Evolutionary conservation across 1,140 invertebrate species (phyloP).

Genomic region (Leptoteleia sp.): DNA sequence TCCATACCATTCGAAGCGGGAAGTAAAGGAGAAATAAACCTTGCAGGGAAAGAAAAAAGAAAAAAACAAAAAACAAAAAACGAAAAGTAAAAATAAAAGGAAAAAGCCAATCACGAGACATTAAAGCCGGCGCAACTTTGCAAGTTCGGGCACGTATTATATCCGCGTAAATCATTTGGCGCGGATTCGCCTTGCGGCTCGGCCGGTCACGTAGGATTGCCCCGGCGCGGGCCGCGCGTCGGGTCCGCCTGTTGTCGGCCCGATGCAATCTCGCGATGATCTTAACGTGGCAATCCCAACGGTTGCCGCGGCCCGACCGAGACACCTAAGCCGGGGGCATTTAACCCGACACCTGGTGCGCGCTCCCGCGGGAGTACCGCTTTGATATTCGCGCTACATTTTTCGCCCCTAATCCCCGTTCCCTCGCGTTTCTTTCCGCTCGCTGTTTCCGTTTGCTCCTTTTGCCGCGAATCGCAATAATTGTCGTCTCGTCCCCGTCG

Average conservation of each 20-base stretch:
- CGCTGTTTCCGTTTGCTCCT: slow-evolving; percentile 32
- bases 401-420: slow-evolving; percentile 55
- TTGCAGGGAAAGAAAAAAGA: too few relatives aligned
- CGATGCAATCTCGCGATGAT: slow-evolving; percentile 60
- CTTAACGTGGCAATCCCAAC: slow-evolving; percentile 66
- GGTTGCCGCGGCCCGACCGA: slow-evolving; percentile 70
- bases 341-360: slow-evolving; percentile 79
- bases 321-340: slow-evolving; percentile 78
- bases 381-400: slow-evolving; percentile 77
- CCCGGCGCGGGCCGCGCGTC: slow-evolving; percentile 58
- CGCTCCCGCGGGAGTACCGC: slow-evolving; percentile 76
- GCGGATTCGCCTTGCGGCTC: slow-evolving; percentile 48
- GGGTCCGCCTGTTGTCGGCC: slow-evolving; percentile 53
- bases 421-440: slow-evolving; percentile 33
- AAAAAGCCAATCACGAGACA: slow-evolving; percentile 16
- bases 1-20: too few relatives aligned
- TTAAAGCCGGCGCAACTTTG: slow-evolving; percentile 13
- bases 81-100: too few relatives aligned
- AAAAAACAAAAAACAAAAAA: too few relatives aligned
- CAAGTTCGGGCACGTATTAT: slow-evolving; percentile 54
- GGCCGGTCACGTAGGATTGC: slow-evolving; percentile 71
- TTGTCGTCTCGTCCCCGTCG: slow-evolving; percentile 56
- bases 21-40: too few relatives aligned
- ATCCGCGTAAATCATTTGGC: slow-evolving; percentile 67
- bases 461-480: slow-evolving; percentile 56